Conservation (phyloP, 2,888 invertebrate species). For the Tachina lurida region DNA sequence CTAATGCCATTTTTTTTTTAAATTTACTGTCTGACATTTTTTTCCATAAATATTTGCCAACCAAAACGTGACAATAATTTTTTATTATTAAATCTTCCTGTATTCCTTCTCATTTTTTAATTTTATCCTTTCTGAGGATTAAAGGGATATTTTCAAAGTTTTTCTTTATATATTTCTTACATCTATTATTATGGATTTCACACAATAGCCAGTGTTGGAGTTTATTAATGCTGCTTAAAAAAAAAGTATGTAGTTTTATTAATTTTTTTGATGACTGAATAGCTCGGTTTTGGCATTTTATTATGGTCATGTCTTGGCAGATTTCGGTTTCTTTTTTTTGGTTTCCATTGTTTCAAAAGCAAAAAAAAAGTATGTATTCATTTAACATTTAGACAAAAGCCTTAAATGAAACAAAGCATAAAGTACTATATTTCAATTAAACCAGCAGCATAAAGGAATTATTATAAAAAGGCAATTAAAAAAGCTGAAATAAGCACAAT, state of each 20-base stretch:
- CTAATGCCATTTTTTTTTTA: neutral
- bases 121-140: constrained; percentile 5
- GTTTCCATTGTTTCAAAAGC: neutral
- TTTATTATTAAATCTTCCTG: constrained; percentile 55
- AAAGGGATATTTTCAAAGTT: neutral
- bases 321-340: constrained; percentile 7
- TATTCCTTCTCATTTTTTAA: constrained; percentile 1
- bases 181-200: neutral
- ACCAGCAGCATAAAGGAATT: constrained; percentile 16
- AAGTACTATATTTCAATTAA: constrained; percentile 14
- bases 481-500: neutral
- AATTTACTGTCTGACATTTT: constrained; percentile 16
- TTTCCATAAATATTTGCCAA: constrained; percentile 38
- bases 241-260: neutral
- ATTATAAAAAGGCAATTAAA: neutral
- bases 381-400: constrained; percentile 31
- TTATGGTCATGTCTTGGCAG: constrained; percentile 36
- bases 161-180: constrained; percentile 6
- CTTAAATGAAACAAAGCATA: constrained; percentile 8
- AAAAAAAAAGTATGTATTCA: neutral
- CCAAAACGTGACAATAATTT: constrained; percentile 67
- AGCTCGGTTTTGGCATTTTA: neutral
- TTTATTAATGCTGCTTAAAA: constrained; percentile 44
- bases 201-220: constrained; percentile 11
- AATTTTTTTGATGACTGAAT: neutral